Base-by-base conservation (phyloP, 2,797 vertebrate species). In the Pseudochromis fuscus region DNA sequence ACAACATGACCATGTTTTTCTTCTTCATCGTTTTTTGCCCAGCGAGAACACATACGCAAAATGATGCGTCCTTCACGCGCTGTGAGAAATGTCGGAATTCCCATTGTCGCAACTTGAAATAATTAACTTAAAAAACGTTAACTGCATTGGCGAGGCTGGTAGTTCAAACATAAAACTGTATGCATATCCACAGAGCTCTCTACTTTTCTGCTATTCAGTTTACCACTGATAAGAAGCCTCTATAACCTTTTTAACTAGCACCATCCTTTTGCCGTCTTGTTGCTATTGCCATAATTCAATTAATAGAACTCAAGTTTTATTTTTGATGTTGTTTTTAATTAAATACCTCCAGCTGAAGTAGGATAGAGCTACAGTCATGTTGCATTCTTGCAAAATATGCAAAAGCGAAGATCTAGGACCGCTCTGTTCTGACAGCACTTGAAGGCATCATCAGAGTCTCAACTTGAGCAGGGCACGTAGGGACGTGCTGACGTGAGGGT, bases 401-500 rank as follows among this genome's bases (percentile, higher is more conserved):
- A 4, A 13, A 7, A 42, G 12, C 38, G 0, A 0, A 9, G 0
- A 6, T 3, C 0, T 6, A 10, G 0, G n/a, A 0, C 4, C 10
- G 16, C 3, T 31, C 0, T 33, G 3, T 23, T 19, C 7, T 15
- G 31, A 11, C 21, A 21, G 52, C 30, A 52, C 4, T 0, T 78
- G 38, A 91, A 90, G 10, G 86, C 81, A 81, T 28, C 90, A 68
- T 49, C 7, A 25, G 48, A 56, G 42, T 59, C 46, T 82, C 53
- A 24, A 8, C 0, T 63, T 52, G 27, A 75, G 60, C 0, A 45
- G 66, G 38, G 70, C 46, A 85, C 85, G 84, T 72, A 76, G 21
- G n/a, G 59, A 84, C 87, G 85, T 60, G 72, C 15, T 85, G 82
- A 89, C 87, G 86, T 87, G 3, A 1, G 15, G 27, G 3, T 16